Evolutionary conservation across 2,888 invertebrate genomes (phyloP), one percentile per base, ranked within the genome.

Genomic region (Noctua janthina): DNA sequence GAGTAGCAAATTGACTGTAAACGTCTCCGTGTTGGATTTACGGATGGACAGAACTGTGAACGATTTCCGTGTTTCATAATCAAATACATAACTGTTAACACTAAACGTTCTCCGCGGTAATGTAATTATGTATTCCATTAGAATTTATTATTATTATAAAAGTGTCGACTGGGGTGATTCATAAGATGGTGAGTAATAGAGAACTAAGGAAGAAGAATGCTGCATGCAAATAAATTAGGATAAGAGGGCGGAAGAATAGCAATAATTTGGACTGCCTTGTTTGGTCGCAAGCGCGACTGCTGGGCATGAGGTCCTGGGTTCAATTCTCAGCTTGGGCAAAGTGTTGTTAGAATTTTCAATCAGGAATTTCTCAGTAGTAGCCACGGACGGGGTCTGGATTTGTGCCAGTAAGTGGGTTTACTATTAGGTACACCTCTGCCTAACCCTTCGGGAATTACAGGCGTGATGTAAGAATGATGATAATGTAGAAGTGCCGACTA

Each of bases 21-120:
- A 77, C n/a, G 62, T 75, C n/a, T 64, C n/a, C 39, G 56, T 23
- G 13, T n/a, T 62, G 20, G n/a, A 62, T 75, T 35, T 51, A 74
- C 78, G 46, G 62, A 75, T 78, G 74, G 1, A 54, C 64, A 70
- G 29, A 56, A 13, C n/a, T 59, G 51, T 56, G 17, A 79, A 82
- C 17, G 59, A 77, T 80, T 85, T 82, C 80, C 79, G 71, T 67
- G 62, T 79, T 82, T n/a, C 59, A 82, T 81, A 81, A 78, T 69
- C 20, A 59, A 78, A 78, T 17, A 6, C 51, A 62, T 69, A 76
- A 75, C 56, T 13, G 29, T 70, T 66, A 67, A 64, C 54, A 17
- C 39, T 76, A 46, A 79, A 76, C 74, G 43, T 66, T 87, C 51
- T 46, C 10, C 17, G 6, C 29, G 11, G 49, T 74, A 59, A 59